A percentile compares a stretch with the other conserved stretches of the same genome.
phyloP scores from a whole-genome alignment of 2,113 vertebrate species.

The Cryptotis parvus region DNA sequence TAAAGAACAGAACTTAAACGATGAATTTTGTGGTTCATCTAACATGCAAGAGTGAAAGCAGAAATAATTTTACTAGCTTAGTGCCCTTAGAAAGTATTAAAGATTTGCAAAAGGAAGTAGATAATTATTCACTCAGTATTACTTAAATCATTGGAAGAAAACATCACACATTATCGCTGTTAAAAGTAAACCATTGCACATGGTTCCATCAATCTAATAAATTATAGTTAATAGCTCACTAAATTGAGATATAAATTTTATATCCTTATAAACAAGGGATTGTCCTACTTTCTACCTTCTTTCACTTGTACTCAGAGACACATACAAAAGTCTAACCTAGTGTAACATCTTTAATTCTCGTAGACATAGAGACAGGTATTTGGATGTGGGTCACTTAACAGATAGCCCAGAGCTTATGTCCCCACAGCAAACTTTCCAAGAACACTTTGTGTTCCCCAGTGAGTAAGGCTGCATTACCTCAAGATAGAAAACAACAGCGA shows the following conservation, averaged over 20 bases:
- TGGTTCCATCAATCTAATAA: constrained; percentile 40
- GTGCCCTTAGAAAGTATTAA: constrained; percentile 58
- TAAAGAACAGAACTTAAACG: constrained; percentile 65
- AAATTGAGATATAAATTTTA: constrained; percentile 32
- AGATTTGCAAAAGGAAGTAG: constrained; percentile 63
- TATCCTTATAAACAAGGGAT: constrained; percentile 17
- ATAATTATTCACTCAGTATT: constrained; percentile 56
- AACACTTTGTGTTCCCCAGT: not conserved
- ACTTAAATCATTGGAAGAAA: constrained; percentile 59
- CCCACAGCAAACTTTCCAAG: not conserved
- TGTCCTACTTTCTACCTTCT: not conserved
- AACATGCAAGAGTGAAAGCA: constrained; percentile 44
- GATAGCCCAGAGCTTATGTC: not conserved
- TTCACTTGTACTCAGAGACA: not conserved
- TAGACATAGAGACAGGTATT: not conserved
- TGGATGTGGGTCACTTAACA: constrained; percentile 26
- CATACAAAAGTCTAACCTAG: not conserved
- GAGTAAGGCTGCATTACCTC: not conserved
- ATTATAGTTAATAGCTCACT: constrained; percentile 41
- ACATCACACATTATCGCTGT: constrained; percentile 37
- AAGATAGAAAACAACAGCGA: constrained; percentile 23
- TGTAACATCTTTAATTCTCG: not conserved
- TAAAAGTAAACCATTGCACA: constrained; percentile 61
- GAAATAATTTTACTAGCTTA: constrained; percentile 66
- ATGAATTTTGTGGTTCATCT: constrained; percentile 70